Evolutionary conservation across 2,113 vertebrate species (phyloP).

Genomic region (Apteryx mantelli): DNA sequence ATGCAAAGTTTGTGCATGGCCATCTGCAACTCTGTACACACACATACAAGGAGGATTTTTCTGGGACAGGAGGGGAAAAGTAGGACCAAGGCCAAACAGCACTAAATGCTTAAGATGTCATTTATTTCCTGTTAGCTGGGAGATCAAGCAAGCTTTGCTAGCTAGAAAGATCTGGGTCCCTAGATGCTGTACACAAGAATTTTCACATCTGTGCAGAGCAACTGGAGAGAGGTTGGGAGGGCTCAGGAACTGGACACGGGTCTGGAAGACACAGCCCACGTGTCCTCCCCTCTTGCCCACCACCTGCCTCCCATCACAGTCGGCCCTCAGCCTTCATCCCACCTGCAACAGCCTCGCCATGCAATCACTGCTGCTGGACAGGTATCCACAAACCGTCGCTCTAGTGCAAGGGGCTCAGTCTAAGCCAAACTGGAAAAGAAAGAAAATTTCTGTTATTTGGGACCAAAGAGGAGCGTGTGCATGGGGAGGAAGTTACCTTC

Average conservation of each 20-base stretch:
- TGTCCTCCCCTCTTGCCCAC: neutral
- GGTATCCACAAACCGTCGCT: neutral
- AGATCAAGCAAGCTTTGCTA: neutral
- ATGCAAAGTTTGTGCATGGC: neutral
- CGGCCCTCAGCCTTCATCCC: neutral
- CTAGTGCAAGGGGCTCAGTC: neutral
- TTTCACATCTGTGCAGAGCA: neutral
- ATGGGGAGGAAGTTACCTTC: neutral
- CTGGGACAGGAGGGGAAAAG: neutral
- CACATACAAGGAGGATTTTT: neutral
- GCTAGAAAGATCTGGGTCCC: neutral
- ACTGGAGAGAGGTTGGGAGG: neutral
- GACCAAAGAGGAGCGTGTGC: neutral
- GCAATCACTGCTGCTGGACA: neutral
- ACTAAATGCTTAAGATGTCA: neutral
- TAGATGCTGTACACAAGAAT: neutral
- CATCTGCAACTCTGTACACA: neutral
- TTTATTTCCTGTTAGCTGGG: neutral
- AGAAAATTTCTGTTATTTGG: neutral
- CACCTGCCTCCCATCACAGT: neutral
- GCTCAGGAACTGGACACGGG: neutral
- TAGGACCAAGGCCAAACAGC: neutral
- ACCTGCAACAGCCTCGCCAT: fast-evolving
- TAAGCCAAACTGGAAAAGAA: neutral
- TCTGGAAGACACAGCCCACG: neutral